Base-by-base conservation (phyloP, 2,113 vertebrate genomes). In the Mellivora capensis region DNA sequence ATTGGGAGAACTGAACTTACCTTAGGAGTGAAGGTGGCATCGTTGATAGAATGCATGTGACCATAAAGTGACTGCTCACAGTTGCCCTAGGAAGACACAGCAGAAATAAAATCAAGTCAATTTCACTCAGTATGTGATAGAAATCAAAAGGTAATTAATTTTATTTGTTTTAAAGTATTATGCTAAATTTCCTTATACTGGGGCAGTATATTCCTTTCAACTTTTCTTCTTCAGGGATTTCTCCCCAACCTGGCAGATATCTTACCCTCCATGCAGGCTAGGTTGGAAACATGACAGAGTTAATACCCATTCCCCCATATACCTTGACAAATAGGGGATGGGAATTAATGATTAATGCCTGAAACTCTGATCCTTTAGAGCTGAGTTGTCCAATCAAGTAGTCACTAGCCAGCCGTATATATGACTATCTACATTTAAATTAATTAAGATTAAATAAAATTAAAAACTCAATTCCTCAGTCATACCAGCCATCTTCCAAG, bases 21-120 rank as follows among this genome's bases (percentile, higher is more conserved):
- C 39, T 97, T 95, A 31, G 90, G 93, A 91, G 98, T 98, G 97
- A 99, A 99, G 13, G 98, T 90, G 14, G 99, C 99, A 2, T 99
- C 98, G 77, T 99, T 99, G 90, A 99, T 98, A 15, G 99, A 98
- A 94, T 99, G 98, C 96, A 98, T 97, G 72, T 99, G 99, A 25
- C 99, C 99, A 11, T 89, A 99, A 83, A 99, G 99, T 0, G 98
- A 99, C 34, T 98, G 96, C 47, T 99, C 98, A 91, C 98, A 97
- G 61, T 98, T 64, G 11, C 98, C 98, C 98, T 99, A 64, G 83
- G 90, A 97, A 97, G 83, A 44, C 12, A 90, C 94, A 97, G 17
- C 17, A 94, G 13, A 95, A 80, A 94, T 11, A 47, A 82, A 89
- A 34, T 76, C 18, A 81, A 77, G 69, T 69, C 67, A 69, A 76